phyloP scores from a whole-genome alignment of 2,113 vertebrate species.

The Micromys minutus region DNA sequence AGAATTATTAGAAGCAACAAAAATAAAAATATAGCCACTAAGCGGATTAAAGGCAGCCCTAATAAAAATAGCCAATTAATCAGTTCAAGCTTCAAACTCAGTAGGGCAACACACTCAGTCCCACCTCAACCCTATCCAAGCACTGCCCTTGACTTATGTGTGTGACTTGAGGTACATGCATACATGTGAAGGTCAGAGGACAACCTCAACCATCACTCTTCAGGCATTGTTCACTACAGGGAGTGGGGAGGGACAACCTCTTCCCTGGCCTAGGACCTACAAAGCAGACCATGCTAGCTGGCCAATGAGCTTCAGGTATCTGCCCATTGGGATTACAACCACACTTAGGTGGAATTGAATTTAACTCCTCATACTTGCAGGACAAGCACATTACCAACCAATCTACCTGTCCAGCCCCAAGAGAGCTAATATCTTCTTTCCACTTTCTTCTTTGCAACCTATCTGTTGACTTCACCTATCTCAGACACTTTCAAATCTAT shows the following conservation, averaged over 20 bases:
- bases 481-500: conserved; percentile 20
- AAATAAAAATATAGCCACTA: not conserved
- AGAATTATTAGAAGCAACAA: not conserved
- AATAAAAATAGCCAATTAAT: not conserved
- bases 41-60: not conserved
- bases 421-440: not conserved
- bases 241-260: no score
- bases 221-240: not conserved
- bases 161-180: not conserved
- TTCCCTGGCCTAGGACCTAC: not conserved
- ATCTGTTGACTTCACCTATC: not conserved
- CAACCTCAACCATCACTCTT: not conserved
- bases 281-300: not conserved
- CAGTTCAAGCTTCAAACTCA: not conserved
- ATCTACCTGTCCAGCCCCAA: not conserved
- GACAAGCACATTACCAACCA: not conserved
- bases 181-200: no score
- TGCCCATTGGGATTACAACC: not conserved
- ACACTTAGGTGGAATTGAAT: not conserved
- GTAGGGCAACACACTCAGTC: not conserved
- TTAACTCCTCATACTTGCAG: not conserved
- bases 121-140: not conserved
- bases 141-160: not conserved
- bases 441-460: not conserved
- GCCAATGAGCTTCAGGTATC: not conserved